phyloP scores from a whole-genome alignment of 2,113 vertebrate genomes.

The Anarrhichthys ocellatus region DNA sequence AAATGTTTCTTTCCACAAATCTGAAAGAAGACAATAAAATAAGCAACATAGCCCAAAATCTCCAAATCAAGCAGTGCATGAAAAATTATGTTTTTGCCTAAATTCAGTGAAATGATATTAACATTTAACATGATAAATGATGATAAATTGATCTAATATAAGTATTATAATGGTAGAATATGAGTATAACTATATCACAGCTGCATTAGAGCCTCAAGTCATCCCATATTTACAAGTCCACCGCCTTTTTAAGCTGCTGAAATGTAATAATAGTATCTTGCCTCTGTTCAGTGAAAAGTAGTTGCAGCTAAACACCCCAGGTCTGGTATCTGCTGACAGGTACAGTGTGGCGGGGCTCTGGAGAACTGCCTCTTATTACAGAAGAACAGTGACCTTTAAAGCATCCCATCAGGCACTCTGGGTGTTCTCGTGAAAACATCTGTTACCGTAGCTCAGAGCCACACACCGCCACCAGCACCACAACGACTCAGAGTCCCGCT shows the following conservation, averaged over 20 bases:
- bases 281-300: constrained; percentile 29
- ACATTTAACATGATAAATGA: background rate
- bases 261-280: constrained; percentile 11
- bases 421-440: constrained; percentile 73
- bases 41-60: background rate
- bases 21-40: too few relatives aligned
- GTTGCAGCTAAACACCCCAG: constrained; percentile 26
- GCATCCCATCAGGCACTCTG: constrained; percentile 62
- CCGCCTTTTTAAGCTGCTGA: constrained; percentile 9
- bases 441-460: constrained; percentile 64
- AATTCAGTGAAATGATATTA: background rate
- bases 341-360: constrained; percentile 54
- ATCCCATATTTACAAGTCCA: constrained; percentile 1
- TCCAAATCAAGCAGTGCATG: background rate
- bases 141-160: background rate
- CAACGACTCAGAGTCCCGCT: constrained; percentile 27
- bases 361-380: constrained; percentile 66
- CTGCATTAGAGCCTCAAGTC: background rate
- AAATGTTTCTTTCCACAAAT: too few relatives aligned
- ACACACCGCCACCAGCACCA: constrained; percentile 18
- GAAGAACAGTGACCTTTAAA: constrained; percentile 76
- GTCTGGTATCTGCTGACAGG: constrained; percentile 68
- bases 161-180: background rate
- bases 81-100: background rate
- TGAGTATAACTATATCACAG: background rate